These are phyloP conservation scores for Andrena trimmerana DNA, from an alignment of 2,888 invertebrate species.

Conservation along the genomic window DNA sequence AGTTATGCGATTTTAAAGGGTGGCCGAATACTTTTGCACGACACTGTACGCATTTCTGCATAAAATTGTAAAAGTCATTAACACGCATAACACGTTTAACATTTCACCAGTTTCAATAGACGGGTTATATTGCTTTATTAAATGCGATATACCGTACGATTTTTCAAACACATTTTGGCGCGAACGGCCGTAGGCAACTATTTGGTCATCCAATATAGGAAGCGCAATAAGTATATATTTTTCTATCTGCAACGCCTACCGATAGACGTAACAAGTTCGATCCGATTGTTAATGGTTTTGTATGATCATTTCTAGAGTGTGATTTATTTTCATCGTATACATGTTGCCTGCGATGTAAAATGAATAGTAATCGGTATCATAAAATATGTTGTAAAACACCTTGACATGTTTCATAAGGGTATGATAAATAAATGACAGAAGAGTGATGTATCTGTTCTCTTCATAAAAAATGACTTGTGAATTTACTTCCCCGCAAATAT, in stretches of 20 bases:
- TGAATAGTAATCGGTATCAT: slow-evolving; percentile 28
- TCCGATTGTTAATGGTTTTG: slow-evolving; percentile 47
- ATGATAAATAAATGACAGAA: slow-evolving; percentile 39
- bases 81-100: slow-evolving; percentile 13
- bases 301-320: slow-evolving; percentile 46
- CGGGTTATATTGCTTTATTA: slow-evolving; percentile 9
- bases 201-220: slow-evolving; percentile 8
- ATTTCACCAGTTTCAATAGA: slow-evolving; percentile 8
- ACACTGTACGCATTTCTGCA: slow-evolving; percentile 20
- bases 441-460: slow-evolving; percentile 11
- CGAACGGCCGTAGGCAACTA: neutral
- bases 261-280: slow-evolving; percentile 53
- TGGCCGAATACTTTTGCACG: too few relatives aligned
- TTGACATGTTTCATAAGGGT: slow-evolving; percentile 41
- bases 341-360: slow-evolving; percentile 30
- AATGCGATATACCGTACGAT: neutral
- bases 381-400: slow-evolving; percentile 25
- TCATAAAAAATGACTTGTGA: neutral
- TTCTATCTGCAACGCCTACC: slow-evolving; percentile 61
- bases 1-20: too few relatives aligned
- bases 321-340: slow-evolving; percentile 31
- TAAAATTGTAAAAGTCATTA: slow-evolving; percentile 1
- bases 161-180: neutral
- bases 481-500: neutral
- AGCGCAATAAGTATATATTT: slow-evolving; percentile 64